These are phyloP conservation scores for Pseudochromis fuscus DNA, from an alignment of 2,797 vertebrate genomes.

Conservation along the genomic window DNA sequence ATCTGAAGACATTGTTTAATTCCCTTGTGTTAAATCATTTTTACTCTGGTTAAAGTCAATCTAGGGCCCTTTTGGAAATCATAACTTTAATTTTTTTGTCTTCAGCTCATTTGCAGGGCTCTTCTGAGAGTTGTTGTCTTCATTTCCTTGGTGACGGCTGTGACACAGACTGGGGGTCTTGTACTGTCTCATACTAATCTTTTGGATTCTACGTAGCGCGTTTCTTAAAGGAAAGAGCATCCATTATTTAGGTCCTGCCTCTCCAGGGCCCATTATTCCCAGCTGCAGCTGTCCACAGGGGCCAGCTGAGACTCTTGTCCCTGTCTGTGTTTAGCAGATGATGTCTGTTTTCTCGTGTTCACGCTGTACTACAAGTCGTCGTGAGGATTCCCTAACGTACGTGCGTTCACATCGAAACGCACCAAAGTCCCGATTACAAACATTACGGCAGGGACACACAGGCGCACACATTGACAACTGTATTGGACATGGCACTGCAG, in stretches of 20 bases:
- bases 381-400: conserved; percentile 40
- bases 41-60: background rate
- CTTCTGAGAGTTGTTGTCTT: background rate
- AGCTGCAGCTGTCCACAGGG: conserved; percentile 64
- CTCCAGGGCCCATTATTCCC: conserved; percentile 60
- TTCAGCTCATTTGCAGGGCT: background rate
- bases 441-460: conserved; percentile 54
- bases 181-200: conserved; percentile 73
- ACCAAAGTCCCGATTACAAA: conserved; percentile 56
- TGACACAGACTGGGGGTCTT: conserved; percentile 14
- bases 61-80: background rate
- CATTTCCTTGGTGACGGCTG: conserved; percentile 1
- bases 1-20: conserved; percentile 16
- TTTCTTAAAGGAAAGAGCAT: conserved; percentile 68
- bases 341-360: conserved; percentile 71
- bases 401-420: conserved; percentile 15
- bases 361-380: conserved; percentile 55
- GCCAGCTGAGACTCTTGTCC: conserved; percentile 59
- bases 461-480: conserved; percentile 62
- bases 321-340: conserved; percentile 76
- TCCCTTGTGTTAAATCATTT: background rate
- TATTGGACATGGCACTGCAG: conserved; percentile 55
- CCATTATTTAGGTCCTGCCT: conserved; percentile 76
- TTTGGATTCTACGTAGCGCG: conserved; percentile 67
- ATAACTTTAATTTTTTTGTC: background rate